Evolutionary conservation across 2,888 invertebrate genomes (phyloP).

Genomic region (Agrotis exclamationis): DNA sequence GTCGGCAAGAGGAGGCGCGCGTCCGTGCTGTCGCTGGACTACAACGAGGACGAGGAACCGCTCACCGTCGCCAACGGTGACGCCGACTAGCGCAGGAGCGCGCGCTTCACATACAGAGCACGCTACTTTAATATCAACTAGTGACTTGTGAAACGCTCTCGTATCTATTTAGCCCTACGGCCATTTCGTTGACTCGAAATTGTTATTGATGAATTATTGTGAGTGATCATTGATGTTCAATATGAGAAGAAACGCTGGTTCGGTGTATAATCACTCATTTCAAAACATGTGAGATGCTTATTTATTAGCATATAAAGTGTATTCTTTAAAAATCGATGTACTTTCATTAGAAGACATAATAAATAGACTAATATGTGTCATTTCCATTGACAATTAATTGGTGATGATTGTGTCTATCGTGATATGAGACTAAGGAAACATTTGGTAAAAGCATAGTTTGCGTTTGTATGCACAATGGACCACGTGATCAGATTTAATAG

Average conservation of each 20-base stretch:
- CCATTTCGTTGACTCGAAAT: slow-evolving; percentile 76
- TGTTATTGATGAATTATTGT: slow-evolving; percentile 74
- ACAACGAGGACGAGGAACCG: slow-evolving; percentile 94
- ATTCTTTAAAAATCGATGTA: slow-evolving; percentile 80
- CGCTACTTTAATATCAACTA: slow-evolving; percentile 77
- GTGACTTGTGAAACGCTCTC: slow-evolving; percentile 78
- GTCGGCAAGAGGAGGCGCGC: slow-evolving; percentile 93
- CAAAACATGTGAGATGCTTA: slow-evolving; percentile 77
- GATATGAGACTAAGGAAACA: slow-evolving; percentile 81
- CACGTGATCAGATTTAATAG: slow-evolving; percentile 88
- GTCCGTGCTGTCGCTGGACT: slow-evolving; percentile 94
- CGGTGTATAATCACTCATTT: slow-evolving; percentile 76
- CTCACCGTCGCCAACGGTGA: slow-evolving; percentile 94
- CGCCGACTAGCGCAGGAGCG: slow-evolving; percentile 86
- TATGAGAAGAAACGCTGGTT: slow-evolving; percentile 73
- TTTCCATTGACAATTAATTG: slow-evolving; percentile 85
- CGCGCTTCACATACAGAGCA: slow-evolving; percentile 78
- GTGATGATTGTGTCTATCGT: slow-evolving; percentile 87
- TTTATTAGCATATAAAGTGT: slow-evolving; percentile 84
- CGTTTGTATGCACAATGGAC: slow-evolving; percentile 88
- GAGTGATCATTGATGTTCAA: slow-evolving; percentile 78
- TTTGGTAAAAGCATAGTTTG: slow-evolving; percentile 85
- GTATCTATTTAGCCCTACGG: slow-evolving; percentile 71
- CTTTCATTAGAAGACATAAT: slow-evolving; percentile 86
- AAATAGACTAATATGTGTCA: slow-evolving; percentile 80